A percentile compares a stretch with the other conserved stretches of the same genome.
Conservation (phyloP, 2,113 vertebrate genomes). For the Lepidothrix coronata region DNA sequence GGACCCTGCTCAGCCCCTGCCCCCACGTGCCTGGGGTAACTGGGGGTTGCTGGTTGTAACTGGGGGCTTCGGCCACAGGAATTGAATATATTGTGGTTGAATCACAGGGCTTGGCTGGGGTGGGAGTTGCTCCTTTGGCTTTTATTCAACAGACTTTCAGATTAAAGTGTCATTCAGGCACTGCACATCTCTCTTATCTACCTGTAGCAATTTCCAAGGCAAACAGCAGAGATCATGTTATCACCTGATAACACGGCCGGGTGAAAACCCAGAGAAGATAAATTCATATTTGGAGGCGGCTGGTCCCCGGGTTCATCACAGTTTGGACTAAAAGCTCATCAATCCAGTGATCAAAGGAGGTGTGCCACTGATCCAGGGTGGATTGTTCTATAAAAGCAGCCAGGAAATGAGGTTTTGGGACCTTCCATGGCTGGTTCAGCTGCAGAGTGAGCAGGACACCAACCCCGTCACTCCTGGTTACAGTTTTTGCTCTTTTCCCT, state of each 20-base stretch:
- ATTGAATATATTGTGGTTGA: not conserved
- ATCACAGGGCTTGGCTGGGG: not conserved
- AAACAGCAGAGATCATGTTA: not conserved
- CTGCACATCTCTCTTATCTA: not conserved
- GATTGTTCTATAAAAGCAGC: accelerated
- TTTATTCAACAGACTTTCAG: not conserved
- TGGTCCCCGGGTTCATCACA: not conserved
- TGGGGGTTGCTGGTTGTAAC: not conserved
- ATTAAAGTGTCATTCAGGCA: not conserved
- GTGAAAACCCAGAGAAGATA: not conserved
- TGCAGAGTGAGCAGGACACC: not conserved
- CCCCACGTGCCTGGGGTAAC: not conserved
- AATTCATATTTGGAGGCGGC: not conserved
- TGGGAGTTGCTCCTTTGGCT: not conserved
- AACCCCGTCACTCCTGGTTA: not conserved
- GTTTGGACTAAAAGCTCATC: not conserved
- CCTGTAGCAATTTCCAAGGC: not conserved
- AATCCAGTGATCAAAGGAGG: not conserved
- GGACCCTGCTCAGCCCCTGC: not conserved
- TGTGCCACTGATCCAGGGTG: not conserved
- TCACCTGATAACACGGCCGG: accelerated
- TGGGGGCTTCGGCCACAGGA: not conserved
- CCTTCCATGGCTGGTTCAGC: not conserved
- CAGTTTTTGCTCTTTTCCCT: not conserved
- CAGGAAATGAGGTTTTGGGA: not conserved